Base-by-base conservation (phyloP, 2,888 invertebrate genomes). In the Ochropleura plecta region DNA sequence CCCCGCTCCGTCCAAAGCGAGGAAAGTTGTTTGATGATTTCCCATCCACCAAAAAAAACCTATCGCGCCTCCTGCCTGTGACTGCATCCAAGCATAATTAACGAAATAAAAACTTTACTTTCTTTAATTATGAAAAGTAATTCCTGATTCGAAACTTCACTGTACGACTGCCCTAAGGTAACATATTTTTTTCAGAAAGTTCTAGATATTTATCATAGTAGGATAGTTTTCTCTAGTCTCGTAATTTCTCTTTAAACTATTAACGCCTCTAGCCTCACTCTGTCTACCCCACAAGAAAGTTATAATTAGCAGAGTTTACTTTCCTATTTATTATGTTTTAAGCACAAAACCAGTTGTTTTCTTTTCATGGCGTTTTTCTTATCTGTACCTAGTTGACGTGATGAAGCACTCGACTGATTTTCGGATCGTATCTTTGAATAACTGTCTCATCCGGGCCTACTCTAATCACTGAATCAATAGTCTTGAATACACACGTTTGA, bases 401-500 rank as follows among this genome's bases (percentile, higher is more conserved):
- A 46, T 49, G 49, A 66, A 70, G 5, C 44, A 55, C 8, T 67
- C 4, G 0, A 51, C 3, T 77, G 77, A 60, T 30, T 77, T 60
- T 76, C 9, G 3, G 18, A 46, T 46, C 49, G 14, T 60, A 49
- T 48, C 14, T 62, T 78, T 60, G 44, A 60, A 60, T 51, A 62
- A 55, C 73, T 55, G 68, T 68, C 75, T 55, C 63, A 57, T 76
- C 48, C 42, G 44, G 59, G 20, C 40, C 8, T 63, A 57, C 76
- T 55, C 55, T 46, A 71, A 66, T 73, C 40, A 51, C 40, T 16
- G 42, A 65, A 72, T 78, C 62, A 69, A 63, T 63, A 71, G 53
- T 69, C 49, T 71, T 51, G 40, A 78, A 72, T 70, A 59, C 51
- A 62, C 48, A 69, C 59, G 65, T 72, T 69, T 55, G 53, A 73